Evolutionary conservation across 2,113 vertebrate species (phyloP), one percentile per base, ranked within the genome.

Genomic region (Eulemur macaco): DNA sequence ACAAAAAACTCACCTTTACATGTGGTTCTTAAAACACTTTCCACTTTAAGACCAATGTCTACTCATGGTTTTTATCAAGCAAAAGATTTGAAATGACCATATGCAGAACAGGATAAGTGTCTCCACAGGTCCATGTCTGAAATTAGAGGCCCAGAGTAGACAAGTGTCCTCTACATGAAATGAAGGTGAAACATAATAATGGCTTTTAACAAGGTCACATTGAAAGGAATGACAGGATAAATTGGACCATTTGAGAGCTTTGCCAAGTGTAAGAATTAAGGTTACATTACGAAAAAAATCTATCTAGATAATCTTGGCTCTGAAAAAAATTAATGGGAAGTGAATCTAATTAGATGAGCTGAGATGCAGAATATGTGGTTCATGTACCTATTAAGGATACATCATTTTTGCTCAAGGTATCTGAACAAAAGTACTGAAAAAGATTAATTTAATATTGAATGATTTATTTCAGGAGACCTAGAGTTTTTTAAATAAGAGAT

Each of bases 261-360:
- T 94, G 68, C 74, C 84, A 97, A 95, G 74, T 84, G 2, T 84
- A 87, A 90, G 42, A 97, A 96, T 94, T 97, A 95, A 97, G 82
- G 85, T 92, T 92, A 81, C 8, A 88, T 92, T 95, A 84, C 42
- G 89, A 81, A 96, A 94, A 94, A 96, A 95, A 86, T 90, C 73
- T 80, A 85, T 90, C 80, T 80, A 71, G 29, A 96, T 71, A 86
- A 96, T 96, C 80, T 94, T 90, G 37, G 10, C 45, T 95, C 74
- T 96, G 73, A 97, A 96, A 94, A 88, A 90, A 95, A 27, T 74
- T 64, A 95, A 92, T 96, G 74, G 52, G 29, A 95, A 98, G 58
- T 80, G 80, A 25, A 84, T 63, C 31, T 97, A 97, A 96, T 95
- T 95, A 97, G 95, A 89, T 95, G 42, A 97, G 15, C 29, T 85